Conservation (phyloP, 2,888 invertebrate species). For the Norana najaformis region DNA sequence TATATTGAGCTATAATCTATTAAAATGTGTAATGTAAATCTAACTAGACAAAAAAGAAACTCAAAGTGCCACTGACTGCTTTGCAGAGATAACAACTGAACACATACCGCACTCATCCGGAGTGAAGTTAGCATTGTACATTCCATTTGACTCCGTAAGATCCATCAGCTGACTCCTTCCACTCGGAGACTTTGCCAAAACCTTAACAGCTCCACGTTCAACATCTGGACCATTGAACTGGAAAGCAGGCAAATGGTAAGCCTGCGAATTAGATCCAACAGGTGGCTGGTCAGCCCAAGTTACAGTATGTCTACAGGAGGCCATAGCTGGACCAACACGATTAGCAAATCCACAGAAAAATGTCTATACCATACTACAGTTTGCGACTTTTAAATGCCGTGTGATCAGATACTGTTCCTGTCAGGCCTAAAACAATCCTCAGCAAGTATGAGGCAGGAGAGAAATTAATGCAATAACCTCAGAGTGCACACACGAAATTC, state of each 20-base stretch:
- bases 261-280: slow-evolving; percentile 24
- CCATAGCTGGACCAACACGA: not conserved
- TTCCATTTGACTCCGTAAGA: slow-evolving; percentile 61
- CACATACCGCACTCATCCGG: slow-evolving; percentile 86
- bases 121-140: slow-evolving; percentile 90
- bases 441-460: not conserved
- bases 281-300: slow-evolving; percentile 21
- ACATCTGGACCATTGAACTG: slow-evolving; percentile 69
- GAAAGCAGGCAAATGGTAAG: slow-evolving; percentile 53
- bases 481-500: not conserved
- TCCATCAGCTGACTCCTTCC: slow-evolving; percentile 82
- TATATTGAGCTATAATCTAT: not conserved
- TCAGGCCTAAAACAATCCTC: not conserved
- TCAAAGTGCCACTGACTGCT: not conserved
- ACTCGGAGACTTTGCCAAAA: slow-evolving; percentile 88
- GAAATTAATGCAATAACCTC: not conserved
- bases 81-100: not conserved
- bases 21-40: not conserved
- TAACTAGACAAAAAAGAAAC: not conserved
- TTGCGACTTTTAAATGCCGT: not conserved
- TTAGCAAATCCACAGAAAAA: not conserved
- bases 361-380: not conserved
- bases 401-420: not conserved
- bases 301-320: not conserved
- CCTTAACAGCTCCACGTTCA: slow-evolving; percentile 78